Base-by-base conservation (phyloP, 2,888 invertebrate species). In the Germaria angustata region DNA sequence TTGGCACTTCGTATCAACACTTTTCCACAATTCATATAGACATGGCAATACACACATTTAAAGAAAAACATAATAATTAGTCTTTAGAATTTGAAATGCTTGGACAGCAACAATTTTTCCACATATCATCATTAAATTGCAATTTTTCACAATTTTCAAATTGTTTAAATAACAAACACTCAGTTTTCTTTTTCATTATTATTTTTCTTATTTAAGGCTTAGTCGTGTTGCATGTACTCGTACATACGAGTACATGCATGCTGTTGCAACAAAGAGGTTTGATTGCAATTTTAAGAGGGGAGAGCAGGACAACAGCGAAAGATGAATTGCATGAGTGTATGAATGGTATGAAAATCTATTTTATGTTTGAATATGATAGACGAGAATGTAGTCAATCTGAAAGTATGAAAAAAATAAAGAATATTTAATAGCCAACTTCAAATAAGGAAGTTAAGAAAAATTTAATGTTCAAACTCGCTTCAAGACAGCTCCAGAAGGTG, bases 111-210 rank as follows among this genome's bases (percentile, higher is more conserved):
- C 65, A 76, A 76, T 79, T 79, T 84, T 84, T 80, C 83, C 81
- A 79, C 84, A 81, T 76, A 85, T 86, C 82, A 85, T 85, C 87
- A 88, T 88, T 88, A 88, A 88, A 88, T 86, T 86, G 87, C 85
- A 88, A 87, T 88, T 88, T 85, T 88, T 88, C 86, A 87, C 88
- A 87, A 88, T 85, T 88, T 80, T 82, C 71, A 82, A 82, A 82
- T 82, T 76, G 75, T 82, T 82, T 65, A 41, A 82, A 82, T 82
- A 79, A 71, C 75, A 71, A 82, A 71, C 82, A 82, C 46, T 73
- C 53, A 36, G 11, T 28, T 69, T 76, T 57, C 66, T 46, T 69
- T 22, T 55, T 51, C 3, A 1, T 1, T 28, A 3, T 28, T 28
- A 28, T 15, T 22, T 36, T 20, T 2, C 34, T n/a, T 17, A 22